phyloP scores from a whole-genome alignment of 2,797 vertebrate species.

The Malurus splendens region DNA sequence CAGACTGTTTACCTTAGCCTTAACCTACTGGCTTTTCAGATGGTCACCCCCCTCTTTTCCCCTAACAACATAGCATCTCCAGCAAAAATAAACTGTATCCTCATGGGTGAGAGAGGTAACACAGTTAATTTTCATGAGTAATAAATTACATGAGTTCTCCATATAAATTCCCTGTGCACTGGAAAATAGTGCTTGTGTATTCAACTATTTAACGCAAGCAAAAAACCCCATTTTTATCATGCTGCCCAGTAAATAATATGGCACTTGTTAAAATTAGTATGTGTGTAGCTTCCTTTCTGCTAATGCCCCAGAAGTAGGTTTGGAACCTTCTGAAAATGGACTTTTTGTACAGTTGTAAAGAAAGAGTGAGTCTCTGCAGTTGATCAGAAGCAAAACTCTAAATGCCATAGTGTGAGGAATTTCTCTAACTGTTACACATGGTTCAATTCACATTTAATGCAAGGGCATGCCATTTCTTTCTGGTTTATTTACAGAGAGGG shows the following conservation, averaged over 20 bases:
- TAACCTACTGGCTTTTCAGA: neutral
- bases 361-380: neutral
- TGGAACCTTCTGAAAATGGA: neutral
- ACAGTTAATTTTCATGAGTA: neutral
- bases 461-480: constrained; percentile 27
- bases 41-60: neutral
- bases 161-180: constrained; percentile 33
- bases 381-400: constrained; percentile 17
- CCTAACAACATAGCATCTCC: neutral
- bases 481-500: constrained; percentile 39
- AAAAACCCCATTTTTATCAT: constrained; percentile 20
- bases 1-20: neutral
- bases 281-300: constrained; percentile 22
- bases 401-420: neutral
- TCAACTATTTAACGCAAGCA: constrained; percentile 8
- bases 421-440: neutral
- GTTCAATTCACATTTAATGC: constrained; percentile 11
- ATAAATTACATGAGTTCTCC: constrained; percentile 17
- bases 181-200: constrained; percentile 33
- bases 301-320: constrained; percentile 29
- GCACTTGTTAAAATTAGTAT: constrained; percentile 36
- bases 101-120: neutral
- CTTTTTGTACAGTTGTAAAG: neutral
- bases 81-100: neutral
- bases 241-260: constrained; percentile 33